phyloP scores from a whole-genome alignment of 2,888 invertebrate species.

The Aricia artaxerxes region DNA sequence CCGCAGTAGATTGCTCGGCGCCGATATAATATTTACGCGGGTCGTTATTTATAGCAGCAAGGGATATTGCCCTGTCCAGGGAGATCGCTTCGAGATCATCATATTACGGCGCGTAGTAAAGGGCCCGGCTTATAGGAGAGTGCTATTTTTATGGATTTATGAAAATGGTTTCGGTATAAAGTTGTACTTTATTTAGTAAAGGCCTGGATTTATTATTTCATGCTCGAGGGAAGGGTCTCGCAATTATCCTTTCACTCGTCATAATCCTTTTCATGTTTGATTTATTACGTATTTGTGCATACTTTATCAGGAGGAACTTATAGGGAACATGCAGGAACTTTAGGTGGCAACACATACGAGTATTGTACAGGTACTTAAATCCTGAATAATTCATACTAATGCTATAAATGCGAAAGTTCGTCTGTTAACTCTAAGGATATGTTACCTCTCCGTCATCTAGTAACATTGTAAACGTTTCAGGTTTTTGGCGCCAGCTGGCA shows the following conservation, averaged over 20 bases:
- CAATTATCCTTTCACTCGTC: constrained; percentile 20
- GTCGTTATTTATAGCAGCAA: constrained; percentile 55
- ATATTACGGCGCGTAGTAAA: constrained; percentile 47
- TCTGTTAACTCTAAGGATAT: too few species aligned
- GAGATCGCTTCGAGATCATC: constrained; percentile 42
- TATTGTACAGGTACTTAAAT: too few species aligned
- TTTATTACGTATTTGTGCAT: not conserved
- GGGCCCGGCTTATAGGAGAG: constrained; percentile 48
- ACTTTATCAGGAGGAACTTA: not conserved
- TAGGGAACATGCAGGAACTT: too few species aligned
- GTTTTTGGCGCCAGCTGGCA: too few species aligned
- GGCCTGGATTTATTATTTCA: constrained; percentile 8
- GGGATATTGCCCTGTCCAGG: constrained; percentile 57
- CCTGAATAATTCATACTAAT: too few species aligned
- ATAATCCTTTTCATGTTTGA: not conserved
- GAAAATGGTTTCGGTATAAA: constrained; percentile 27
- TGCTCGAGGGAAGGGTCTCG: not conserved
- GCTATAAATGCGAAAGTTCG: too few species aligned
- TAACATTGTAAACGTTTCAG: too few species aligned
- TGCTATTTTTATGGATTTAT: constrained; percentile 34
- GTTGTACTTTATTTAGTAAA: constrained; percentile 28
- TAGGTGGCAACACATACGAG: too few species aligned
- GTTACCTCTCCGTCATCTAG: too few species aligned
- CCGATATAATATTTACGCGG: constrained; percentile 65
- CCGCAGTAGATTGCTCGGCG: constrained; percentile 58